These are phyloP conservation scores for Rutilus rutilus DNA, from an alignment of 2,113 vertebrate species.

Conservation along the genomic window DNA sequence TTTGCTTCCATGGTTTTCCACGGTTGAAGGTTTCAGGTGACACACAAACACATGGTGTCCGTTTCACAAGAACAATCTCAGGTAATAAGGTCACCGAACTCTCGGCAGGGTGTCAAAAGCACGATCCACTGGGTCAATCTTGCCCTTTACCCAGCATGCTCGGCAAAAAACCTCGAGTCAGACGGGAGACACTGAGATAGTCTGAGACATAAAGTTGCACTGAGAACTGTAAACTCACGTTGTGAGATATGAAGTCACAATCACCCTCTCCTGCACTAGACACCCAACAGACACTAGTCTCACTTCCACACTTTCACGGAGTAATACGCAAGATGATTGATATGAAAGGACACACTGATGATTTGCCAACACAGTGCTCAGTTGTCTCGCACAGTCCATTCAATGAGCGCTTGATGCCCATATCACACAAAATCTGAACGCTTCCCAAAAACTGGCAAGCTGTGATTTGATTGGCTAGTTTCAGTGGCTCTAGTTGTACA, in stretches of 20 bases:
- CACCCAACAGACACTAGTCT: background rate
- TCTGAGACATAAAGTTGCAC: background rate
- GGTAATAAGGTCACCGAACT: conserved; percentile 35
- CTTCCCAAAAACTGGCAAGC: too few relatives aligned
- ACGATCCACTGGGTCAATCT: conserved; percentile 6
- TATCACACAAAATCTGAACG: too few relatives aligned
- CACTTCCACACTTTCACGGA: background rate
- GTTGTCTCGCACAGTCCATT: background rate
- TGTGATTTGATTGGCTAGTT: too few relatives aligned
- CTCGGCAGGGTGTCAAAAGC: conserved; percentile 17
- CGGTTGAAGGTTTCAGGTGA: conserved; percentile 63
- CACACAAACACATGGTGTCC: conserved; percentile 56
- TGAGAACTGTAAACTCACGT: background rate
- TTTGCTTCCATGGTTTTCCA: conserved; percentile 33
- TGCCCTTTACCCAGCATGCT: conserved; percentile 43
- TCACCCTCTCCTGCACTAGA: background rate
- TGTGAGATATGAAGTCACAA: background rate
- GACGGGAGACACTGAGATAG: background rate
- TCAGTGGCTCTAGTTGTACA: too few relatives aligned
- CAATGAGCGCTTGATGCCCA: background rate
- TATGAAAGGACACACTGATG: background rate
- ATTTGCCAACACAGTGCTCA: too few relatives aligned
- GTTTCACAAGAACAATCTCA: conserved; percentile 46
- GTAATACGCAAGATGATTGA: background rate
- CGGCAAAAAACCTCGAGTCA: conserved; percentile 29